Evolutionary conservation across 2,888 invertebrate genomes (phyloP).

Genomic region (Microchrysa polita): DNA sequence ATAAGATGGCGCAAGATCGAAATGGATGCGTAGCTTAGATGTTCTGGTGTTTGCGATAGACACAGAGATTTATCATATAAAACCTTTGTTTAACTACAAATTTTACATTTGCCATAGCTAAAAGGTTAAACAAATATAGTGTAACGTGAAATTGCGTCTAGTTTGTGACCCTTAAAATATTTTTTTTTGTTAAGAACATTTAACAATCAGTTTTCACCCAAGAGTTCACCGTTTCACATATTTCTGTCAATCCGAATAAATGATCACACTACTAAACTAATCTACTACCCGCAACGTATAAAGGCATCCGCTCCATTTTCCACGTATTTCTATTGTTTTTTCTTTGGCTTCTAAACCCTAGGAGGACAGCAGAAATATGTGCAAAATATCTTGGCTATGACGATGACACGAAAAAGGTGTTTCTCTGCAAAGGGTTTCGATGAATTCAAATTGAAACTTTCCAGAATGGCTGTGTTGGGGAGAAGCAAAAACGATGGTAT

Average conservation of each 20-base stretch:
- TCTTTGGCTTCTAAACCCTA: constrained; percentile 20
- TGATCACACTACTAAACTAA: neutral
- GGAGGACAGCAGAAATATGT: constrained; percentile 49
- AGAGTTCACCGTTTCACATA: neutral
- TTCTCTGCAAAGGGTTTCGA: constrained; percentile 43
- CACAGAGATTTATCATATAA: no score
- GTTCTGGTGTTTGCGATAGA: no score
- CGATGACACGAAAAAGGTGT: constrained; percentile 51
- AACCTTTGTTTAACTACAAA: no score
- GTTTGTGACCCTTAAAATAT: no score
- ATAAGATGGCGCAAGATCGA: no score
- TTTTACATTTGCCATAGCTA: no score
- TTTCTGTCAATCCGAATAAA: neutral
- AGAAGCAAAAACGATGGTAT: constrained; percentile 24
- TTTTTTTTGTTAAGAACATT: neutral
- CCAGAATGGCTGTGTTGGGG: constrained; percentile 22
- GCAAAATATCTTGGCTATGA: constrained; percentile 50
- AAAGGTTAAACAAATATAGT: no score
- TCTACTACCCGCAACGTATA: constrained; percentile 13
- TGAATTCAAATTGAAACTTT: constrained; percentile 43
- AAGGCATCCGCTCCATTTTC: constrained; percentile 1
- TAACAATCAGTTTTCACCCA: neutral
- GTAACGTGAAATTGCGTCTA: no score
- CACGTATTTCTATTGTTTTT: constrained; percentile 22
- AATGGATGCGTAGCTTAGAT: no score